Evolutionary conservation across 2,113 vertebrate genomes (phyloP).

Genomic region (Acinonyx jubatus): DNA sequence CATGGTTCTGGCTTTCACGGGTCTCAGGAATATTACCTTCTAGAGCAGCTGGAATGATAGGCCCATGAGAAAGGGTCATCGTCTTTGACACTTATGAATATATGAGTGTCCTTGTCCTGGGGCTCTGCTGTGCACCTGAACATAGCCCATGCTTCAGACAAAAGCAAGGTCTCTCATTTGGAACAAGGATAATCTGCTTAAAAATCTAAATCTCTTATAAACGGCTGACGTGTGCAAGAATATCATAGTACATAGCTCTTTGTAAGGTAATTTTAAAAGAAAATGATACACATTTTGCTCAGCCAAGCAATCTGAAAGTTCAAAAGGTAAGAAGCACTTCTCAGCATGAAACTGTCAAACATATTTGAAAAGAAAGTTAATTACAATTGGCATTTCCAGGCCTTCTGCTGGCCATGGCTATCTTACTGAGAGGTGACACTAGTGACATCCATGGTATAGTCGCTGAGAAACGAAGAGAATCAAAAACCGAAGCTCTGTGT

Average conservation of each 20-base stretch:
- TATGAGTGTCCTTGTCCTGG: slow-evolving; percentile 68
- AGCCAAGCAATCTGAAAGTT: slow-evolving; percentile 82
- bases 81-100: slow-evolving; percentile 76
- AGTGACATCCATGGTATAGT: slow-evolving; percentile 60
- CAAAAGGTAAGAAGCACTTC: slow-evolving; percentile 81
- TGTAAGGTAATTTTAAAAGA: slow-evolving; percentile 79
- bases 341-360: slow-evolving; percentile 77
- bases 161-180: slow-evolving; percentile 79
- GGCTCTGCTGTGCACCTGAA: slow-evolving; percentile 59
- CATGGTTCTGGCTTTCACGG: slow-evolving; percentile 47
- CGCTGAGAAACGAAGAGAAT: slow-evolving; percentile 37
- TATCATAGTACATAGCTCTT: slow-evolving; percentile 71
- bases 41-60: slow-evolving; percentile 63
- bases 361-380: slow-evolving; percentile 78
- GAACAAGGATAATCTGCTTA: slow-evolving; percentile 78
- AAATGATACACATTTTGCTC: slow-evolving; percentile 75
- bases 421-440: slow-evolving; percentile 69
- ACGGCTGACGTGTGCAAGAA: slow-evolving; percentile 73
- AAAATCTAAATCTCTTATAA: slow-evolving; percentile 78
- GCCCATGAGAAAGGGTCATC: slow-evolving; percentile 53
- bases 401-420: slow-evolving; percentile 66
- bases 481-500: slow-evolving; percentile 46
- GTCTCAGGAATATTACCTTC: slow-evolving; percentile 55
- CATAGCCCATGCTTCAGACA: slow-evolving; percentile 70
- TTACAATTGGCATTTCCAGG: slow-evolving; percentile 71